phyloP scores from a whole-genome alignment of 2,113 vertebrate genomes.

The Delphinapterus leucas region DNA sequence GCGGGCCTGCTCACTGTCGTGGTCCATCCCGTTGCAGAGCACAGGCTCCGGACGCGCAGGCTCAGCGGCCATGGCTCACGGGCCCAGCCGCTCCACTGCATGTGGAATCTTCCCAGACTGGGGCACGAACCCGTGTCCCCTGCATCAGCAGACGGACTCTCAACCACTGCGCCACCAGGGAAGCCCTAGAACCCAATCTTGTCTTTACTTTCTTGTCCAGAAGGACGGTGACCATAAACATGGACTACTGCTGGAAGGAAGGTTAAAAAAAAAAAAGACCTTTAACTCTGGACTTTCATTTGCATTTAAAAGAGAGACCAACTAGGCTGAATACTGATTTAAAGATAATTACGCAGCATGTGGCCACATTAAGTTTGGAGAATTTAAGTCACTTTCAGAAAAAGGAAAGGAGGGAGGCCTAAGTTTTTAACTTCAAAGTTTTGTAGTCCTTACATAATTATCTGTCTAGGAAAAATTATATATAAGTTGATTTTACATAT shows the following conservation, averaged over 20 bases:
- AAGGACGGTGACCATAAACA: neutral
- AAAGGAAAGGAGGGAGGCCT: neutral
- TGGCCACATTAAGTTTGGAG: constrained; percentile 48
- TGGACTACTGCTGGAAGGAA: neutral
- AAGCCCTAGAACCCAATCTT: neutral
- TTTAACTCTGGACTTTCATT: constrained; percentile 52
- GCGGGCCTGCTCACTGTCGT: too few relatives aligned
- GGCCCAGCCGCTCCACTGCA: too few relatives aligned
- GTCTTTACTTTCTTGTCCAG: neutral
- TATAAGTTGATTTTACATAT: neutral
- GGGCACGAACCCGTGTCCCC: too few relatives aligned
- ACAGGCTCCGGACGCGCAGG: too few relatives aligned
- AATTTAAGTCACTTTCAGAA: constrained; percentile 34
- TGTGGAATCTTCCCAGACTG: too few relatives aligned
- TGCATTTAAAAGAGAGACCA: constrained; percentile 65
- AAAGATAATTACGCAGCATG: constrained; percentile 63
- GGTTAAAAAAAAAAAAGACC: neutral
- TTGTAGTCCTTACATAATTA: neutral
- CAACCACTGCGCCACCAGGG: too few relatives aligned
- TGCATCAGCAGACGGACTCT: too few relatives aligned
- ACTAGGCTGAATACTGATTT: constrained; percentile 36
- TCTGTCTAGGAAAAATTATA: neutral
- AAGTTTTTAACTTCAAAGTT: constrained; percentile 1
- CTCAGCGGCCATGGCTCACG: too few relatives aligned
- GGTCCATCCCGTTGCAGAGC: too few relatives aligned